These are phyloP conservation scores for Typhlichthys eigenmanni DNA, from an alignment of 2,797 vertebrate genomes.

Conservation along the genomic window DNA sequence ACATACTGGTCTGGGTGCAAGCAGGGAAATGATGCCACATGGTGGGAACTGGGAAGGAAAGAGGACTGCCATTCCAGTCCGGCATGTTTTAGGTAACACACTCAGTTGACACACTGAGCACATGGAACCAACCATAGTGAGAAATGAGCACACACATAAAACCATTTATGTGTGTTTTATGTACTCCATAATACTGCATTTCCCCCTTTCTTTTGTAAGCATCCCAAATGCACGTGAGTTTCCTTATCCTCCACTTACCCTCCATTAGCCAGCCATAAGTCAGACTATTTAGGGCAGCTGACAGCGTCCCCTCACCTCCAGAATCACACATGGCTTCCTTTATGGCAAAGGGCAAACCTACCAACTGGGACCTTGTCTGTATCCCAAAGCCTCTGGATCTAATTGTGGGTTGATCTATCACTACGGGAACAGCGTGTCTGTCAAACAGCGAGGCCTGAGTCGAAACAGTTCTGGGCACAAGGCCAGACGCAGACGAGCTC, in stretches of 20 bases:
- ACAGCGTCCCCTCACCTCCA: too few relatives aligned
- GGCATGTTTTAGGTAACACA: too few relatives aligned
- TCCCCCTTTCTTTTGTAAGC: constrained; percentile 15
- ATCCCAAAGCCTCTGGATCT: constrained; percentile 64
- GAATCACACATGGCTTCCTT: constrained; percentile 14
- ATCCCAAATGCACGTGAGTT: constrained; percentile 74
- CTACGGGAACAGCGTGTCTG: constrained; percentile 50
- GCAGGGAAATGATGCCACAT: neutral
- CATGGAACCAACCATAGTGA: too few relatives aligned
- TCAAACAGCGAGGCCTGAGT: constrained; percentile 42
- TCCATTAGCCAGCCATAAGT: too few relatives aligned
- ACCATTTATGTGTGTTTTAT: too few relatives aligned
- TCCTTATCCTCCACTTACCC: too few relatives aligned
- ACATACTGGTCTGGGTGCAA: constrained; percentile 18
- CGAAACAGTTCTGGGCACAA: constrained; percentile 41
- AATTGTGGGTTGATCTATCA: constrained; percentile 61
- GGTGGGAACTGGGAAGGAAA: too few relatives aligned
- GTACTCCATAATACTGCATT: constrained; percentile 17
- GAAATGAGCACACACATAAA: too few relatives aligned
- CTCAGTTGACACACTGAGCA: too few relatives aligned
- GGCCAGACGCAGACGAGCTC: constrained; percentile 32
- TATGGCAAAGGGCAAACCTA: constrained; percentile 41
- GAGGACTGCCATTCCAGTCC: too few relatives aligned
- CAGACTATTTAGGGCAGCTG: constrained; percentile 22
- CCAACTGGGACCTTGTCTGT: constrained; percentile 20